These are phyloP conservation scores for Drosophila takahashii DNA, from an alignment of 1,140 invertebrate genomes.

Conservation along the genomic window DNA sequence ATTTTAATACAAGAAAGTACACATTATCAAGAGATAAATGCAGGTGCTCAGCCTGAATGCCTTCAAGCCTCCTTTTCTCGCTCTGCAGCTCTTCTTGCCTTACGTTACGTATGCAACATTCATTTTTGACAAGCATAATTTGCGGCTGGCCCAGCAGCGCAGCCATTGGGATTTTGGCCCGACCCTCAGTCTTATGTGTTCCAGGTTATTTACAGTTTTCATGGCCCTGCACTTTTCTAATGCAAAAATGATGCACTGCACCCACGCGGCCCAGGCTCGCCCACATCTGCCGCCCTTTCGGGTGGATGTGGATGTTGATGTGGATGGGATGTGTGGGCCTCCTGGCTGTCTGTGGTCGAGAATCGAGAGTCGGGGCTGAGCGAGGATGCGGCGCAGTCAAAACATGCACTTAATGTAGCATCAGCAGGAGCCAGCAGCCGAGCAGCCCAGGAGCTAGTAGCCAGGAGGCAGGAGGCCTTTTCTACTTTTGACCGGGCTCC, in stretches of 20 bases:
- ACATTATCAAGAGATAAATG: too few species aligned
- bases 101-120: constrained; percentile 76
- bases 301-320: too few species aligned
- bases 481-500: constrained; percentile 28
- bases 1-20: too few species aligned
- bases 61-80: neutral
- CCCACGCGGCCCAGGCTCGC: constrained; percentile 47
- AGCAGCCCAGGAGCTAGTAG: constrained; percentile 7
- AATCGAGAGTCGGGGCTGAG: constrained; percentile 32
- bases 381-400: constrained; percentile 54
- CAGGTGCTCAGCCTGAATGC: neutral
- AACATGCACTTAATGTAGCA: constrained; percentile 68
- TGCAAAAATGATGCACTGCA: constrained; percentile 82
- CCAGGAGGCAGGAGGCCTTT: constrained; percentile 12
- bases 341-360: constrained; percentile 56
- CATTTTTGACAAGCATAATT: constrained; percentile 83
- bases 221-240: constrained; percentile 75
- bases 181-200: constrained; percentile 36
- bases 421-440: constrained; percentile 42
- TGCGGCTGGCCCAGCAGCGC: constrained; percentile 57
- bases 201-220: constrained; percentile 75
- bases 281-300: neutral
- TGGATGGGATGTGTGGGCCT: constrained; percentile 7
- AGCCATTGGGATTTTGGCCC: constrained; percentile 37
- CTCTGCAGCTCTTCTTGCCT: constrained; percentile 49